Evolutionary conservation across 2,888 invertebrate species (phyloP), one percentile per base, ranked within the genome.

Genomic region (Aphidoletes aphidimyza): DNA sequence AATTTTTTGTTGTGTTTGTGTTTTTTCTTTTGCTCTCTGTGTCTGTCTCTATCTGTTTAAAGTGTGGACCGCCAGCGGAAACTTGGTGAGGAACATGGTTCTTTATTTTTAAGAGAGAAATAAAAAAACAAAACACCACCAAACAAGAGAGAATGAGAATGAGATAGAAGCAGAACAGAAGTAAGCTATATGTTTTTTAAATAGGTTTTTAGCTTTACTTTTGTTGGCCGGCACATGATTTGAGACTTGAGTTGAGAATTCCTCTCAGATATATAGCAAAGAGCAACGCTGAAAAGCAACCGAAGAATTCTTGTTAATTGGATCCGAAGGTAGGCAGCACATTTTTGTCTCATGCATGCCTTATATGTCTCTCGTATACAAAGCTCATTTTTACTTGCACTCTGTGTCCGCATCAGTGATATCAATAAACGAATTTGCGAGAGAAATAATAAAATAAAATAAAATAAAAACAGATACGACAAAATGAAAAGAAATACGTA

Each of bases 301-400:
- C 54, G 54, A 54, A 54, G 54, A 54, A 54, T 54, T 54, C 54
- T 54, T 49, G 49, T 49, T 54, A 54, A 54, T 54, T 54, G 54
- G 54, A 54, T 26, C 26, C 54, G 26, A 54, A 54, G 26, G 54
- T 54, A 54, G 26, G 54, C 22, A 22, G 54, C 22, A 17, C 47
- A 47, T 17, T 14, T 47, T 42, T 42, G 19, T 49, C 49, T 19
- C 49, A 49, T 22, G 26, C 22, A 54, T 54, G 26, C 54, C 54
- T 54, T 54, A 17, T 54, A 54, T 54, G 54, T 54, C 22, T 8
- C 26, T 9, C 49, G 17, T 54, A 26, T 26, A n/a, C 3, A 26
- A 11, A 54, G 26, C 54, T 54, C 54, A 54, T 3, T 19, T 17
- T 49, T 54, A 17, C 26, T 54, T 54, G 26, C 42, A 14, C 14